Percentiles rank a stretch among this genome's conserved stretches.
phyloP scores from a whole-genome alignment of 2,888 invertebrate species.

The Metacarcinus magister region DNA sequence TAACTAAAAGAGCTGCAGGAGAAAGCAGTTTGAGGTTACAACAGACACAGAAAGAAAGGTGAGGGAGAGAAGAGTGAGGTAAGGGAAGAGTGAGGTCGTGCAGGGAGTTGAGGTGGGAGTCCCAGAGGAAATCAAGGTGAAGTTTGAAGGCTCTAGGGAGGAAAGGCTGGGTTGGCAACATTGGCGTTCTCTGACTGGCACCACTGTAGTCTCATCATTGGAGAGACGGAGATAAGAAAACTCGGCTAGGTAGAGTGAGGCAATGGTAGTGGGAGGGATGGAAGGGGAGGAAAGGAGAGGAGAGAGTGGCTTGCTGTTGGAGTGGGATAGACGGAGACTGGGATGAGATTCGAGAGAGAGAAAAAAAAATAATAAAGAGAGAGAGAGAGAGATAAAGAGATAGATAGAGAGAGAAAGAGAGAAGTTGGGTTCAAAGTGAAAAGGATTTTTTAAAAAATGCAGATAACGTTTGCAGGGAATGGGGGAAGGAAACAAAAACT shows the following conservation, averaged over 20 bases:
- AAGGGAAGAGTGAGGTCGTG: not conserved
- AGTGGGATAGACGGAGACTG: not conserved
- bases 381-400: not conserved
- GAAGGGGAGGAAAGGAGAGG: not conserved
- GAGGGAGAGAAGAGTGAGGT: not conserved
- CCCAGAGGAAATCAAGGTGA: slow-evolving; percentile 27
- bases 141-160: not conserved
- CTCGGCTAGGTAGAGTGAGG: not conserved
- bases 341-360: slow-evolving; percentile 17
- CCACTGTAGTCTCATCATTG: not conserved
- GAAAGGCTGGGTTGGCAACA: not conserved
- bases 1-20: not conserved
- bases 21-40: not conserved
- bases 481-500: not conserved
- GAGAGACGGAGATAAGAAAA: not conserved
- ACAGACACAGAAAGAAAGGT: not conserved
- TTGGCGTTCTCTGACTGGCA: not conserved
- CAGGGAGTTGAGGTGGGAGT: not conserved
- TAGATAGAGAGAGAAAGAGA: too few relatives aligned
- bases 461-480: not conserved
- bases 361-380: not conserved
- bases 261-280: not conserved
- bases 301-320: not conserved
- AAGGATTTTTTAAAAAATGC: not conserved
- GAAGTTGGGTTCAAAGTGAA: too few relatives aligned